Base-by-base conservation (phyloP, 2,797 vertebrate genomes). In the Catharus ustulatus region DNA sequence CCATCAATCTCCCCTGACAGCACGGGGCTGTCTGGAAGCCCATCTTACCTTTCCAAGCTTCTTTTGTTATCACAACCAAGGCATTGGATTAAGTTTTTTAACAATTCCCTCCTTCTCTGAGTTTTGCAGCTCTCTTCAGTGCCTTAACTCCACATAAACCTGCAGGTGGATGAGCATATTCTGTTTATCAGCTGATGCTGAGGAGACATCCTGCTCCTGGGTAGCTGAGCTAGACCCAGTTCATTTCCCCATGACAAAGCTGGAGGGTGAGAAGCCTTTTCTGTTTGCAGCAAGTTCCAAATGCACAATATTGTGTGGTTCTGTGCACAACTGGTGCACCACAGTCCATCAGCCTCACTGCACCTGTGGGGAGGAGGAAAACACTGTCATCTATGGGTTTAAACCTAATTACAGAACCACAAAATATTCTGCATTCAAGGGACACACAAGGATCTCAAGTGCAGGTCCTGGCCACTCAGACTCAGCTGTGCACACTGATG, bases 281-380 rank as follows among this genome's bases (percentile, higher is more conserved):
- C 27, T 63, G 43, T 10, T 52, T 20, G 11, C 42, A 85, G 22
- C 49, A n/a, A 29, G 27, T 51, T 75, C 57, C 57, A 83, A 48
- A 32, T 14, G 11, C 0, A 40, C 40, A 40, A 40, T 40, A 40
- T 13, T 40, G 40, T 40, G 2, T 1, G 4, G 19, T 14, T 63
- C 63, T 49, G 48, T 27, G 69, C 17, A 10, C 6, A 7, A 3
- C 6, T 11, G 10, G 9, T 9, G 5, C 18, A 45, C 5, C 34
- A 7, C 3, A 13, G 20, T 10, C 46, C 51, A 4, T 18, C 30
- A 40, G 32, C 43, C 23, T 5, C n/a, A 0, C 3, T 13, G 16
- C 5, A 5, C 27, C 17, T 7, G 14, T 3, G 27, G 45, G 40
- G 11, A 14, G 23, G 30, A 24, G 38, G 45, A 62, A 54, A 91